Percentiles rank a stretch among this genome's conserved stretches.
Conservation (phyloP, 23 tunicate species). For the Trididemnum nubilum region DNA sequence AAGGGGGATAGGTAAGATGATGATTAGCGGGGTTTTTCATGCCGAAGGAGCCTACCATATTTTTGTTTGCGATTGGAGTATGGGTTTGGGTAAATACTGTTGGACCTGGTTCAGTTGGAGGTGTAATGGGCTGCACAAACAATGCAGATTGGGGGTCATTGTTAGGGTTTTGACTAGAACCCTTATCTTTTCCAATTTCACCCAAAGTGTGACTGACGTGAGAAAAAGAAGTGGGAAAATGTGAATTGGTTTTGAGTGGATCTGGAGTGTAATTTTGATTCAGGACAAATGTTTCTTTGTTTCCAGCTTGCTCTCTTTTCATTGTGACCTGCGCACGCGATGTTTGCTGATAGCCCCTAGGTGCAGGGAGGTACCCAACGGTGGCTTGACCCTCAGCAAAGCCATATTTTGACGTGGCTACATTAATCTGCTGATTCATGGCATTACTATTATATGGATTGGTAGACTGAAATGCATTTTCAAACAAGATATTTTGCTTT, state of each 20-base stretch:
- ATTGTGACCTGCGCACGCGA: not conserved
- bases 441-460: not conserved
- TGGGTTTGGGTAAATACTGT: slow-evolving; percentile 16
- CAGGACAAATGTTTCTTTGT: not conserved
- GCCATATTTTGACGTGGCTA: not conserved
- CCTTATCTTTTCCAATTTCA: not conserved
- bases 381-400: slow-evolving; percentile 25
- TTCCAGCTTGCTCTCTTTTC: not conserved
- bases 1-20: not conserved
- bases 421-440: not conserved
- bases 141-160: not conserved
- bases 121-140: slow-evolving; percentile 7
- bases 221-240: not conserved
- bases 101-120: slow-evolving; percentile 10
- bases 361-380: slow-evolving; percentile 1
- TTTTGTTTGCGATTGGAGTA: not conserved
- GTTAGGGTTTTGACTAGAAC: not conserved
- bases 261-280: not conserved
- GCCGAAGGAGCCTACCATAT: not conserved
- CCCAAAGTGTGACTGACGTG: not conserved
- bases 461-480: not conserved
- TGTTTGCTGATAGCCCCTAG: not conserved
- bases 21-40: not conserved
- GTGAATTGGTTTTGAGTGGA: not conserved
- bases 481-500: not conserved